phyloP scores from a whole-genome alignment of 1,140 invertebrate genomes.

The Metopolophium dirhodum region DNA sequence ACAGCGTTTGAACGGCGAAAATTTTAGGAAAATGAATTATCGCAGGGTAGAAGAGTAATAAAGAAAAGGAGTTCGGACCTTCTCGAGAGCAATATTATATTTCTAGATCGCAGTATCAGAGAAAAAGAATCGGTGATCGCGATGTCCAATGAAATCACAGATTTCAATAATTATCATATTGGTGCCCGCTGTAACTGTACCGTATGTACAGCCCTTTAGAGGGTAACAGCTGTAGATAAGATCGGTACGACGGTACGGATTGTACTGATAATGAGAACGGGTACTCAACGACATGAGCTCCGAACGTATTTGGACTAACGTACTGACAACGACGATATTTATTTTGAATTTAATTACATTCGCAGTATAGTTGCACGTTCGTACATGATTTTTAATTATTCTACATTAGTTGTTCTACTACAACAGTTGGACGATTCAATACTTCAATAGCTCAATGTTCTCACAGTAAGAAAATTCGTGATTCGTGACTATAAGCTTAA shows the following conservation, averaged over 20 bases:
- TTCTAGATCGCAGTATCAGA: background rate
- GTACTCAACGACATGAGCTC: too few relatives aligned
- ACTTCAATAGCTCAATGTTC: background rate
- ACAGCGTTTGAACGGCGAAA: background rate
- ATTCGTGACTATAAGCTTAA: background rate
- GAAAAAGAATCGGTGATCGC: background rate
- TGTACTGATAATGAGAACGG: background rate
- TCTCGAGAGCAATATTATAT: background rate
- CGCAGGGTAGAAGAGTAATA: background rate
- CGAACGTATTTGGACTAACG: too few relatives aligned
- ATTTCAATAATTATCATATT: slow-evolving; percentile 4
- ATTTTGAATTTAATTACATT: background rate
- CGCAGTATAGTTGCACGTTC: background rate
- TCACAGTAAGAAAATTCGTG: background rate
- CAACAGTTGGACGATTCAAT: background rate
- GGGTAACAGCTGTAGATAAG: slow-evolving; percentile 44
- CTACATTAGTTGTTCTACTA: background rate
- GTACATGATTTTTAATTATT: background rate
- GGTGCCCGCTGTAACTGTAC: background rate
- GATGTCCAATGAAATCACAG: slow-evolving; percentile 9
- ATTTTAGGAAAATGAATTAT: background rate
- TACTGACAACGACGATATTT: background rate
- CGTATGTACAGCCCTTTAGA: background rate
- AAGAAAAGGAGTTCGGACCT: background rate
- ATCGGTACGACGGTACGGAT: background rate